A percentile compares a stretch with the other conserved stretches of the same genome.
These are phyloP conservation scores for Malthinus seriepunctatus DNA, from an alignment of 2,888 invertebrate species.

Conservation along the genomic window DNA sequence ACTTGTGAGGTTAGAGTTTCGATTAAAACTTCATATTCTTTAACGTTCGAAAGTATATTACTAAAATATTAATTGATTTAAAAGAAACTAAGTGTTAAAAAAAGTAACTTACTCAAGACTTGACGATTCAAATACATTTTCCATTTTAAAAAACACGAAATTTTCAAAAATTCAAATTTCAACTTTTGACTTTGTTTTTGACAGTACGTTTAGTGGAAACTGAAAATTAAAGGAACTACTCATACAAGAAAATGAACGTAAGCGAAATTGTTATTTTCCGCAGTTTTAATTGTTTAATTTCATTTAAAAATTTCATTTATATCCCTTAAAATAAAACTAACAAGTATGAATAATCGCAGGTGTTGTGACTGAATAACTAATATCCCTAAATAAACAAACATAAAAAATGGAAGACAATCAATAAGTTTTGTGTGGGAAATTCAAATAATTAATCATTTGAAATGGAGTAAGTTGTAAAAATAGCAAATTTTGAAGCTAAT, in stretches of 20 bases:
- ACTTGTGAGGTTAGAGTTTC: conserved; percentile 57
- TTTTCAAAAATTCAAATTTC: conserved; percentile 4
- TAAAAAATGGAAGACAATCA: too few relatives aligned
- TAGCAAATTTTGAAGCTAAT: too few relatives aligned
- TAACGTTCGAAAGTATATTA: conserved; percentile 33
- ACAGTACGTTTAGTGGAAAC: conserved; percentile 6
- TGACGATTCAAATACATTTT: background rate
- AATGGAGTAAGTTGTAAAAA: too few relatives aligned
- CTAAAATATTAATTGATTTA: conserved; percentile 25
- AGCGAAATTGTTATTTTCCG: conserved; percentile 1
- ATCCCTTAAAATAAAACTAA: too few relatives aligned
- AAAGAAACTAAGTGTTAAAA: background rate
- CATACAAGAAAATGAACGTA: background rate
- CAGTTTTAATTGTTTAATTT: too few relatives aligned
- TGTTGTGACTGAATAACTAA: too few relatives aligned
- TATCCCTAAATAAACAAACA: too few relatives aligned
- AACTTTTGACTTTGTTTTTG: conserved; percentile 5
- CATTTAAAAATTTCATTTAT: too few relatives aligned
- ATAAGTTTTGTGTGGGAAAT: too few relatives aligned
- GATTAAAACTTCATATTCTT: conserved; percentile 41
- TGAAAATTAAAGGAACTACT: too few relatives aligned
- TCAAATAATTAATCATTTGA: too few relatives aligned
- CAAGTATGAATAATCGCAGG: too few relatives aligned
- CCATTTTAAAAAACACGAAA: background rate
- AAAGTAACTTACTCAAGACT: background rate